Conservation (phyloP, 2,888 invertebrate species). For the Leucophora obtusa region DNA sequence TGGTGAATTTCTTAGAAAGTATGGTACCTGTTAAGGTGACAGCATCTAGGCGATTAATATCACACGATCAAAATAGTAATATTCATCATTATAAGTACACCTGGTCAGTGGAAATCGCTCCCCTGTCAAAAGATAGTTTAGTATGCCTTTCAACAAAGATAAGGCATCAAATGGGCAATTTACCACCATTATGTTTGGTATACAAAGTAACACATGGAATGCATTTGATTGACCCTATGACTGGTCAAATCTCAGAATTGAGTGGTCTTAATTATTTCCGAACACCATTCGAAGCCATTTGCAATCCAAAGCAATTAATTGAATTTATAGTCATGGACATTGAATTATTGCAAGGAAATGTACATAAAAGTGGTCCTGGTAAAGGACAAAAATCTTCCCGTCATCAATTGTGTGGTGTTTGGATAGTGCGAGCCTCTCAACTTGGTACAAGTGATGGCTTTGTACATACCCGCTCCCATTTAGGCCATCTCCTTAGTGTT, state of each 20-base stretch:
- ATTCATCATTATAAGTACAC: slow-evolving; percentile 97
- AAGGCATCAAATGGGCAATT: slow-evolving; percentile 91
- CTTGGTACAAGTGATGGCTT: slow-evolving; percentile 89
- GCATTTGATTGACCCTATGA: slow-evolving; percentile 94
- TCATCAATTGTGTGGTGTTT: slow-evolving; percentile 94
- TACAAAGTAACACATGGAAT: slow-evolving; percentile 92
- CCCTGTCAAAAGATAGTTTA: slow-evolving; percentile 95
- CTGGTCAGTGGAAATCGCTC: slow-evolving; percentile 95
- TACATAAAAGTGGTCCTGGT: slow-evolving; percentile 88
- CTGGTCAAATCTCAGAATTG: slow-evolving; percentile 94
- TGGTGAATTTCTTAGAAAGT: slow-evolving; percentile 94
- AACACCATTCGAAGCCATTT: slow-evolving; percentile 90
- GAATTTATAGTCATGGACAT: slow-evolving; percentile 97
- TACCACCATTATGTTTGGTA: slow-evolving; percentile 92
- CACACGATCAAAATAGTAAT: slow-evolving; percentile 98
- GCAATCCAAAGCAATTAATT: slow-evolving; percentile 92
- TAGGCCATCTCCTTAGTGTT: slow-evolving; percentile 94
- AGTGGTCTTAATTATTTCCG: slow-evolving; percentile 90
- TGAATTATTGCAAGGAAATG: slow-evolving; percentile 82
- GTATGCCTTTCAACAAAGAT: slow-evolving; percentile 93
- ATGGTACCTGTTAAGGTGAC: slow-evolving; percentile 93
- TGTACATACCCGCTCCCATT: slow-evolving; percentile 93
- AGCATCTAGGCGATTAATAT: slow-evolving; percentile 95
- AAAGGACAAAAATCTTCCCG: slow-evolving; percentile 86
- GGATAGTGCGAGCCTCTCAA: slow-evolving; percentile 93